These are phyloP conservation scores for Lagria hirta DNA, from an alignment of 2,888 invertebrate species.

Conservation along the genomic window DNA sequence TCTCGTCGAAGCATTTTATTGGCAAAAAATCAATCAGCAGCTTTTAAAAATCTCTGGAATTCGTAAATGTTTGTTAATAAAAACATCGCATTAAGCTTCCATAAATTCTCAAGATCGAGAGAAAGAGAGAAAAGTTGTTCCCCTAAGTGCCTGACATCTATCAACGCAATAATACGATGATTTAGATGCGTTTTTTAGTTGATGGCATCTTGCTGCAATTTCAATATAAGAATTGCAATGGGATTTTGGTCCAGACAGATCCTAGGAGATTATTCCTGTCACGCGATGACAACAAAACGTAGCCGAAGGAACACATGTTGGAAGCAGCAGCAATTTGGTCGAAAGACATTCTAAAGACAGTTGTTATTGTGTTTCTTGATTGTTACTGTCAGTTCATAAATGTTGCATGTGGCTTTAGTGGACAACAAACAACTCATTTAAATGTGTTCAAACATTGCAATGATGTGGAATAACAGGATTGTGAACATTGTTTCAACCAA, in stretches of 20 bases:
- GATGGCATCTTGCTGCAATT: slow-evolving; percentile 4
- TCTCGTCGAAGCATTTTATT: slow-evolving; percentile 3
- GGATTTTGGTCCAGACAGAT: slow-evolving; percentile 6
- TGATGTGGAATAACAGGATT: too few relatives aligned
- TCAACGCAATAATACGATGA: slow-evolving; percentile 1
- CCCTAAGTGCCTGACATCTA: slow-evolving; percentile 5
- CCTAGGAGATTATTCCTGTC: slow-evolving; percentile 13
- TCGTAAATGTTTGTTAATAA: slow-evolving; percentile 6
- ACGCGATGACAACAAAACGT: too few relatives aligned
- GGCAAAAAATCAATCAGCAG: not conserved
- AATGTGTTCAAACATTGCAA: slow-evolving; percentile 5
- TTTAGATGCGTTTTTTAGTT: too few relatives aligned
- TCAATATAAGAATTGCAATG: slow-evolving; percentile 4
- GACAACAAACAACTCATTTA: slow-evolving; percentile 10
- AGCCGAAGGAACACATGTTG: slow-evolving; percentile 17
- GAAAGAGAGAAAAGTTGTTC: too few relatives aligned
- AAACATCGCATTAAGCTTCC: slow-evolving; percentile 1
- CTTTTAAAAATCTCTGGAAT: slow-evolving; percentile 1
- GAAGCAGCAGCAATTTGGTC: slow-evolving; percentile 7
- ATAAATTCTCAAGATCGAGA: slow-evolving; percentile 1
- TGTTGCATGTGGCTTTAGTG: slow-evolving; percentile 7
- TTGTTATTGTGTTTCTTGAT: slow-evolving; percentile 18
- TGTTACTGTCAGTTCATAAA: slow-evolving; percentile 14
- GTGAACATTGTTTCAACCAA: too few relatives aligned
- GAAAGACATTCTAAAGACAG: slow-evolving; percentile 11